Evolutionary conservation across 2,888 invertebrate species (phyloP).

Genomic region (Stenchaetothrips biformis): DNA sequence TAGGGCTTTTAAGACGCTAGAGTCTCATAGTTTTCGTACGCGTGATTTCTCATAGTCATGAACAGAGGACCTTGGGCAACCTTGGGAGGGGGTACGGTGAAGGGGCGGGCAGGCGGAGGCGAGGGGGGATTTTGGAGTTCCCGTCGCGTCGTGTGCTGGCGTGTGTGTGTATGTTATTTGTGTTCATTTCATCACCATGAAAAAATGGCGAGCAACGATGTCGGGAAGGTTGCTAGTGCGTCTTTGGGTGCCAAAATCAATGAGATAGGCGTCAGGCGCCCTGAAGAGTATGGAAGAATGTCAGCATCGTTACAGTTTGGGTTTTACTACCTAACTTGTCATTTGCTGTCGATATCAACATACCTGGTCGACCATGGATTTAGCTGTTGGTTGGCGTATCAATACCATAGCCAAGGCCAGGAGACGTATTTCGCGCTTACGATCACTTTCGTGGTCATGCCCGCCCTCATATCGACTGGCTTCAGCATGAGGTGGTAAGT

Average conservation of each 20-base stretch:
- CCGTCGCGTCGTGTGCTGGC: not conserved
- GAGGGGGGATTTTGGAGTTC: not conserved
- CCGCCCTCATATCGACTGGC: constrained; percentile 51
- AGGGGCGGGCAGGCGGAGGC: not conserved
- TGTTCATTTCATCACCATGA: constrained; percentile 23
- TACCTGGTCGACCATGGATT: constrained; percentile 47
- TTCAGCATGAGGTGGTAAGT: constrained; percentile 52
- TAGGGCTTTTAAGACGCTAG: no score
- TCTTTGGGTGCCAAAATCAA: constrained; percentile 46
- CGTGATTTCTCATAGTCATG: no score
- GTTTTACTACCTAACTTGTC: constrained; percentile 29
- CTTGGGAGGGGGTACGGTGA: no score
- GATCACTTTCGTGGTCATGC: constrained; percentile 50
- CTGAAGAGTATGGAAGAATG: constrained; percentile 31
- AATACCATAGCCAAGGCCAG: constrained; percentile 45
- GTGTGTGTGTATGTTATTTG: not conserved
- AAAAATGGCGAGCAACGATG: constrained; percentile 47
- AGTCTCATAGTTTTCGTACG: no score
- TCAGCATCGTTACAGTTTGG: constrained; percentile 32
- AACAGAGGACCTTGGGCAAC: no score
- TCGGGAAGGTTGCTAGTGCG: constrained; percentile 48
- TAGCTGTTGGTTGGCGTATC: constrained; percentile 47
- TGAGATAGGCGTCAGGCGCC: constrained; percentile 32
- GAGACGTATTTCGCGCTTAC: constrained; percentile 51
- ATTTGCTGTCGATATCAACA: constrained; percentile 47